Conservation (phyloP, 2,113 vertebrate species). For the Corapipo altera region DNA sequence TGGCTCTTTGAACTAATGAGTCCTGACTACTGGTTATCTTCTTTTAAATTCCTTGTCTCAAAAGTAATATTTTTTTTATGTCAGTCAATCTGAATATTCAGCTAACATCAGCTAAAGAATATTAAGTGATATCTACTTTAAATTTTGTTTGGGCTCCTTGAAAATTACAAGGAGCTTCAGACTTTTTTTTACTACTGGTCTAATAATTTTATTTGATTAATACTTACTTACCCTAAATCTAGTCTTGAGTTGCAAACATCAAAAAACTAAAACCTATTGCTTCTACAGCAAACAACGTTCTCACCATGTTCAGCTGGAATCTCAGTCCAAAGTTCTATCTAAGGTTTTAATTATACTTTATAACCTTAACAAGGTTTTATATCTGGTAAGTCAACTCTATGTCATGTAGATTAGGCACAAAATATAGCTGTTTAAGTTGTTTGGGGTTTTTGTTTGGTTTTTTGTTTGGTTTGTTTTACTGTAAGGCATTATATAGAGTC, state of each 20-base stretch:
- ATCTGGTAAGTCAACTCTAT: neutral
- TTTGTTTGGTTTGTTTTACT: neutral
- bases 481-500: neutral
- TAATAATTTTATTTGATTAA: neutral
- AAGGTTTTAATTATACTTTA: neutral
- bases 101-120: neutral
- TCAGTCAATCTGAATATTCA: neutral
- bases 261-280: neutral
- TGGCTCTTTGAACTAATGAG: neutral
- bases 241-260: neutral
- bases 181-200: rapidly evolving
- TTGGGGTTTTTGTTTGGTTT: neutral
- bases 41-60: neutral
- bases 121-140: neutral
- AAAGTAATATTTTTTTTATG: neutral
- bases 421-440: neutral
- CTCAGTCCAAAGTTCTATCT: neutral
- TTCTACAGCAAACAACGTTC: neutral
- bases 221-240: neutral
- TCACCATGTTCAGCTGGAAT: neutral
- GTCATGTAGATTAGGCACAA: neutral
- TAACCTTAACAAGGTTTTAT: neutral
- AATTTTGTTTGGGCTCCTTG: neutral
- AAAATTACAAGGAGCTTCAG: neutral
- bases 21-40: neutral